Evolutionary conservation across 2,888 invertebrate species (phyloP).

Genomic region (Candidula unifasciata): DNA sequence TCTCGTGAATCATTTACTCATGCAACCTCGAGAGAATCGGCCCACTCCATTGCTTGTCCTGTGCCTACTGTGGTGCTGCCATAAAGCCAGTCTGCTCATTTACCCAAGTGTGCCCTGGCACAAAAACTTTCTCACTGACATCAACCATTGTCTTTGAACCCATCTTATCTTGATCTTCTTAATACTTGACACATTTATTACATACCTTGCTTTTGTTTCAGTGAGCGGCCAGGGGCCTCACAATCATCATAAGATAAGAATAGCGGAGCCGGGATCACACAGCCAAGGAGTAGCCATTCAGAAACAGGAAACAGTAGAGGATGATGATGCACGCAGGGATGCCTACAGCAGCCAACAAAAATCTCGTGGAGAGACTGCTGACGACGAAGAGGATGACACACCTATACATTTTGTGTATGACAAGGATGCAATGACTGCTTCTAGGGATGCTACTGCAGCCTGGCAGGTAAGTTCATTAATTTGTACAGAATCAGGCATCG

Average conservation of each 20-base stretch:
- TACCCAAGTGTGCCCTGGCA: too few relatives aligned
- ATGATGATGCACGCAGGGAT: slow-evolving; percentile 19
- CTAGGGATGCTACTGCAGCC: slow-evolving; percentile 45
- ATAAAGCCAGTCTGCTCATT: too few relatives aligned
- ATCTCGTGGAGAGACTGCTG: not conserved
- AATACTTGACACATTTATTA: too few relatives aligned
- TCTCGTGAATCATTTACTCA: too few relatives aligned
- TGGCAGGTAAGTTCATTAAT: slow-evolving; percentile 43
- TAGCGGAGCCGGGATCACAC: slow-evolving; percentile 18
- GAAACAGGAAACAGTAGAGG: slow-evolving; percentile 38
- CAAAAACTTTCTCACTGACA: too few relatives aligned
- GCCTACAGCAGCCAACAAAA: slow-evolving; percentile 11
- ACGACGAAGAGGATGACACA: slow-evolving; percentile 44
- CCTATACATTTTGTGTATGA: slow-evolving; percentile 53
- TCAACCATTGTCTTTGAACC: too few relatives aligned
- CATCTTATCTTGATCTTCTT: too few relatives aligned
- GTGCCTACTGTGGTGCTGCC: too few relatives aligned
- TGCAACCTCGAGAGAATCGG: too few relatives aligned
- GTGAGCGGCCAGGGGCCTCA: slow-evolving; percentile 27
- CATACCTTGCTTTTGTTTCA: slow-evolving; percentile 13
- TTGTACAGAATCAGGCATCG: too few relatives aligned
- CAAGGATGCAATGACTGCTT: slow-evolving; percentile 43
- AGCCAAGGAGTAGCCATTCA: slow-evolving; percentile 30
- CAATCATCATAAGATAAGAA: slow-evolving; percentile 41
- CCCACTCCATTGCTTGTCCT: too few relatives aligned